Conservation (phyloP, 1,140 invertebrate genomes). For the Drosophila fuyamai region DNA sequence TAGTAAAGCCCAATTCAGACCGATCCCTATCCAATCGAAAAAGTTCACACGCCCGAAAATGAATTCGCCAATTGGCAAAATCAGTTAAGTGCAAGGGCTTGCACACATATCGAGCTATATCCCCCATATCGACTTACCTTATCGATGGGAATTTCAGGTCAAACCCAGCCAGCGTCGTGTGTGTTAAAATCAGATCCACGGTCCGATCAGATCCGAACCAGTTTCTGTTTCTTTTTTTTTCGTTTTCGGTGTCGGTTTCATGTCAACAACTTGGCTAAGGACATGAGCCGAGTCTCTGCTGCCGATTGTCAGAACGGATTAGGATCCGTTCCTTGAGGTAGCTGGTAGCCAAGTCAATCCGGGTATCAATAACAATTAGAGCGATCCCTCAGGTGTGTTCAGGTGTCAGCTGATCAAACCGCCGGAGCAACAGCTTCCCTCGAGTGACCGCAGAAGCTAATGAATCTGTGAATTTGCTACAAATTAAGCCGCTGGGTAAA, state of each 20-base stretch:
- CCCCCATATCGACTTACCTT: constrained; percentile 62
- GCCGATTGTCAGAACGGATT: constrained; percentile 73
- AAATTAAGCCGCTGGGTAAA: constrained; percentile 51
- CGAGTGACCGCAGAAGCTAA: constrained; percentile 50
- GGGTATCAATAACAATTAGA: constrained; percentile 47
- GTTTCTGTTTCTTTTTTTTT: constrained; percentile 30
- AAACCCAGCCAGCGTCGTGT: constrained; percentile 61
- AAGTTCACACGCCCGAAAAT: constrained; percentile 52
- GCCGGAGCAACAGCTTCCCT: not conserved
- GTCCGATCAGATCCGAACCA: constrained; percentile 49
- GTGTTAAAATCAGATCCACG: constrained; percentile 76
- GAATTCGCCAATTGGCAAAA: constrained; percentile 44
- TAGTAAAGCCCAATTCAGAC: not conserved
- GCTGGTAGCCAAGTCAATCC: constrained; percentile 35
- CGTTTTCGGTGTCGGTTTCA: constrained; percentile 57
- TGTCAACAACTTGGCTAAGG: constrained; percentile 64
- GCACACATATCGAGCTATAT: constrained; percentile 33
- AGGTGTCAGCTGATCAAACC: constrained; percentile 75
- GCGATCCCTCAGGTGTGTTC: constrained; percentile 53
- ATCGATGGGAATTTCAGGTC: constrained; percentile 70
- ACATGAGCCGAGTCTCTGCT: constrained; percentile 66
- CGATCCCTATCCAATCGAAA: constrained; percentile 16
- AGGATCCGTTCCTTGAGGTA: constrained; percentile 38
- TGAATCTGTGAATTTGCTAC: constrained; percentile 42
- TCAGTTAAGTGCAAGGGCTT: constrained; percentile 78